Evolutionary conservation across 2,797 vertebrate species (phyloP).

Genomic region (Bradypodion pumilum): DNA sequence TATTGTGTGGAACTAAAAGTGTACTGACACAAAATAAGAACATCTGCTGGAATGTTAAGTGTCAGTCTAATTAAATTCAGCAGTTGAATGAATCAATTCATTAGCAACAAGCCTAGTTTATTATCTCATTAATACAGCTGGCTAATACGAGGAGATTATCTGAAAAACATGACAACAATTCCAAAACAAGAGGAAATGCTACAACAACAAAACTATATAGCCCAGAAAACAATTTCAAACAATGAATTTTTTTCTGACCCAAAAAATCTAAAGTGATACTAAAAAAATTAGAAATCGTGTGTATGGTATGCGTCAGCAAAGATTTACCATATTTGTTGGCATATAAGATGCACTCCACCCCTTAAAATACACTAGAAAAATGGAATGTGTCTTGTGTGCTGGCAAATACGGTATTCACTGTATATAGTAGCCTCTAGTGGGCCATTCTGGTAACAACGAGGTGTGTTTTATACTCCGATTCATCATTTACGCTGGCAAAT

Average conservation of each 20-base stretch:
- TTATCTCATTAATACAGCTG: conserved; percentile 73
- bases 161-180: conserved; percentile 55
- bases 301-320: conserved; percentile 22
- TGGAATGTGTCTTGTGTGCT: no score
- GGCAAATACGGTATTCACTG: no score
- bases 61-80: conserved; percentile 74
- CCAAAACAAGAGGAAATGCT: conserved; percentile 50
- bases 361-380: no score
- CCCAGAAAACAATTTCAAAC: conserved; percentile 42
- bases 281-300: conserved; percentile 32
- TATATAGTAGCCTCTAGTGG: no score
- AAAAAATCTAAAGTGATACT: conserved; percentile 44
- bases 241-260: conserved; percentile 16
- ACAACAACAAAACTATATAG: conserved; percentile 36
- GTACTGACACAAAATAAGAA: conserved; percentile 72
- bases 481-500: no score
- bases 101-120: conserved; percentile 67
- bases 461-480: no score
- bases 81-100: conserved; percentile 72
- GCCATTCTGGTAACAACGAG: no score
- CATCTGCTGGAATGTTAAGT: conserved; percentile 71
- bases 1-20: conserved; percentile 55
- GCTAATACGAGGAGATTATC: conserved; percentile 65
- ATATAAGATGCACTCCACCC: no score
- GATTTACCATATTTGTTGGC: no score